A percentile compares a stretch with the other conserved stretches of the same genome.
These are phyloP conservation scores for Diploptera punctata DNA, from an alignment of 2,888 invertebrate species.

Conservation along the genomic window DNA sequence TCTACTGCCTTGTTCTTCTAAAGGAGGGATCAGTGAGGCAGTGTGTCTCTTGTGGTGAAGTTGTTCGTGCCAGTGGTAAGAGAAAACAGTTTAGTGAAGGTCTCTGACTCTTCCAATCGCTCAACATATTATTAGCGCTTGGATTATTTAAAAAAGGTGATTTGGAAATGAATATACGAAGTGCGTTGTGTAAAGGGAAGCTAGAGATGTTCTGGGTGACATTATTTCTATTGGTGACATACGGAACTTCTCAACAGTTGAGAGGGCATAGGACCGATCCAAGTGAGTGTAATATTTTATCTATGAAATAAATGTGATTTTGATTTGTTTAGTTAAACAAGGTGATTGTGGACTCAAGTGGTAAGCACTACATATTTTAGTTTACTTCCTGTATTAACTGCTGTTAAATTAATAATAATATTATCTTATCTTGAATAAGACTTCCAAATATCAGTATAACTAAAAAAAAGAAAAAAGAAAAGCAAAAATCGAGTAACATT, in stretches of 20 bases:
- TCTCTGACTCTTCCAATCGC: not conserved
- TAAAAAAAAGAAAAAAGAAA: no score
- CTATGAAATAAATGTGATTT: no score
- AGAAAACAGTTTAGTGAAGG: not conserved
- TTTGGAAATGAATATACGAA: not conserved
- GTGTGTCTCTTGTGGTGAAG: conserved; percentile 7
- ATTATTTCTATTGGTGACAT: conserved; percentile 8
- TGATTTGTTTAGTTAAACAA: no score
- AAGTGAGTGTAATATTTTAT: no score
- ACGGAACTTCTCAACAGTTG: not conserved
- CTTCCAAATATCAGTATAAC: no score
- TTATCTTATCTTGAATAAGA: no score
- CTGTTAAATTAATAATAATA: no score
- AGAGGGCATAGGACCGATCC: conserved; percentile 9
- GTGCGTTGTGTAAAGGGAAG: not conserved
- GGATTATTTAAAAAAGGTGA: not conserved
- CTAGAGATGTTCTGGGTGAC: not conserved
- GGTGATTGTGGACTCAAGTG: no score
- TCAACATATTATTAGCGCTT: not conserved
- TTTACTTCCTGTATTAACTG: no score
- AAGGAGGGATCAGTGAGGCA: conserved; percentile 21
- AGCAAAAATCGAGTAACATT: no score
- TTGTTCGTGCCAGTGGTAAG: not conserved
- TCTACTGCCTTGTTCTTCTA: not conserved
- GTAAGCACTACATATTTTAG: no score